Base-by-base conservation (phyloP, 1,140 invertebrate species). In the Radopholus similis region DNA sequence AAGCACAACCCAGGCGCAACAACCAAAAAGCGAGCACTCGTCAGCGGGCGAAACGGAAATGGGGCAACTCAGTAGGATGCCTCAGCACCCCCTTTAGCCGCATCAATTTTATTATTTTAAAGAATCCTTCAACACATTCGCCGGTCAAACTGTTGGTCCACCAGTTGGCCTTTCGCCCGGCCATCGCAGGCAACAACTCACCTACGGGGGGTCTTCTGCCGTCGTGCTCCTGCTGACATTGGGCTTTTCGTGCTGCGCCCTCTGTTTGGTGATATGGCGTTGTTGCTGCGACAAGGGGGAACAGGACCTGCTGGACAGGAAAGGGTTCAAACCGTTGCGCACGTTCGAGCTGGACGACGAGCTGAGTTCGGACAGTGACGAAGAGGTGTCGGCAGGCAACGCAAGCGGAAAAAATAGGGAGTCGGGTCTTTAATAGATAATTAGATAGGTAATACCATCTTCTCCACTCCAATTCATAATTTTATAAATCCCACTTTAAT, bases 291-390 rank as follows among this genome's bases (percentile, higher is more conserved):
- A 5, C 18, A 21, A 28, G 13, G 18, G 18, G 5, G 58, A 58
- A 13, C 67, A 70, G 35, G 56, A 64, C 51, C 49, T 51, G 21
- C 32, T 76, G 18, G 72, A 79, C 49, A 23, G 51, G 70, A 80
- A 49, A 77, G 77, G 77, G 2, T 78, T 78, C 67, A 81, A 81
- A 30, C 77, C 77, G 35, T 74, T 78, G 26, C 64, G 72, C 67
- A 78, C 65, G 18, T 62, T 49, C 30, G 59, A 62, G 28, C 49
- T 62, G 59, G 59, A 32, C 4, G 59, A 62, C n/a, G 40, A 62
- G 6, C 26, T 62, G 28, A 47, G 59, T 34, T 35, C 35, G 18
- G 59, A 62, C 13, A 62, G 59, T 42, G 59, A 62, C 28, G 21
- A 23, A 1, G 59, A 62, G 49, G 30, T 21, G 42, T 21, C 34